Conservation (phyloP, 2,113 vertebrate genomes). For the Tonatia bakeri region DNA sequence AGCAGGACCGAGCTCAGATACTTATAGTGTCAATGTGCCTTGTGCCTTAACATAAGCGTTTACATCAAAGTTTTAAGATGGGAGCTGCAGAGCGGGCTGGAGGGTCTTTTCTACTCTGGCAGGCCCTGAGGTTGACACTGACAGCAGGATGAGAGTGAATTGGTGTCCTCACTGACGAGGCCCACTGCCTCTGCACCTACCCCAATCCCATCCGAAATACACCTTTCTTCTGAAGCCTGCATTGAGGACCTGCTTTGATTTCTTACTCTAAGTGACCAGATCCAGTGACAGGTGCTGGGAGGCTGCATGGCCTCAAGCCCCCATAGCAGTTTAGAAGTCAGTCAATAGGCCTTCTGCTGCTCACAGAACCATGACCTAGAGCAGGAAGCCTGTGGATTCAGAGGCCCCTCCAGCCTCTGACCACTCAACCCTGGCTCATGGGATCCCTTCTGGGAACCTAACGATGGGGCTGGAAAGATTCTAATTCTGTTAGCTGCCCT, state of each 20-base stretch:
- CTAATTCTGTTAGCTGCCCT: background rate
- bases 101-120: background rate
- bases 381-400: background rate
- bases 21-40: conserved; percentile 29
- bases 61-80: background rate
- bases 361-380: background rate
- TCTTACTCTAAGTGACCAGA: background rate
- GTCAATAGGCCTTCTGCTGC: background rate
- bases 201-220: background rate
- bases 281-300: background rate
- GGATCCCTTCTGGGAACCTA: background rate
- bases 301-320: background rate
- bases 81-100: background rate
- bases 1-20: conserved; percentile 24
- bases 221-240: background rate
- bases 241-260: background rate
- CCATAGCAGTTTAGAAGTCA: background rate
- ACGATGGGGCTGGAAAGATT: background rate
- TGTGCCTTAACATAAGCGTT: background rate
- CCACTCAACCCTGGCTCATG: background rate
- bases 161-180: background rate
- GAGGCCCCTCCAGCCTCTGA: background rate
- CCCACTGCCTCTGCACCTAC: background rate
- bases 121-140: background rate
- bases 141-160: background rate